A percentile compares a stretch with the other conserved stretches of the same genome.
Conservation (phyloP, 2,113 vertebrate species). For the Vanacampus margaritifer region DNA sequence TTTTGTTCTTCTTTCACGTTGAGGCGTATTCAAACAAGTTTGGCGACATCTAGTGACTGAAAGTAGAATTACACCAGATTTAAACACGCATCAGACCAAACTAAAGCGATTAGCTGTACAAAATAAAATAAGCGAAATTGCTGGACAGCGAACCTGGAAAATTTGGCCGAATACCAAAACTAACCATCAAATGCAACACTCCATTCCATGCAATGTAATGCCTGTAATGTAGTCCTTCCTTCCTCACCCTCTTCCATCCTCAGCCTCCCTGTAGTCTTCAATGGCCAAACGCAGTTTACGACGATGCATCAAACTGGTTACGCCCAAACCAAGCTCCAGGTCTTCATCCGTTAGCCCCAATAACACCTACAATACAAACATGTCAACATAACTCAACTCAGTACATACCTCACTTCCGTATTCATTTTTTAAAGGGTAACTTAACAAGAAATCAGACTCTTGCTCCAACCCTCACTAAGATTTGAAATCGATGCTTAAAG, state of each 20-base stretch:
- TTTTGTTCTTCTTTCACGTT: no score
- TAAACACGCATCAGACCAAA: no score
- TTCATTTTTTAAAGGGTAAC: no score
- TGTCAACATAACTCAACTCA: not conserved
- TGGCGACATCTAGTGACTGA: no score
- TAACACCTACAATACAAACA: conserved; percentile 72
- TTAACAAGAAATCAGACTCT: no score
- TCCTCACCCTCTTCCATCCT: conserved; percentile 78
- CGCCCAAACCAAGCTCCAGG: conserved; percentile 79
- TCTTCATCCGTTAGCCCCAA: conserved; percentile 82
- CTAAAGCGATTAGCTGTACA: no score
- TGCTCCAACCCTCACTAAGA: no score
- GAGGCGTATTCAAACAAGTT: no score
- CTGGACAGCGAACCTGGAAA: not conserved
- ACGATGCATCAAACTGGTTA: conserved; percentile 81
- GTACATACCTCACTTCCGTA: not conserved
- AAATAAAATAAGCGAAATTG: no score
- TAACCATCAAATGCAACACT: conserved; percentile 46
- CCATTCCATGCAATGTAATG: not conserved
- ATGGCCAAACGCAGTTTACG: conserved; percentile 83
- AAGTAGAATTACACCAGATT: no score
- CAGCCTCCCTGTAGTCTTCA: conserved; percentile 84
- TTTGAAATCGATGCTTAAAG: no score
- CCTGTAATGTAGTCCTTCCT: not conserved
- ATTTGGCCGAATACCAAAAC: conserved; percentile 1